phyloP scores from a whole-genome alignment of 2,113 vertebrate genomes.

The Syngnathus floridae region DNA sequence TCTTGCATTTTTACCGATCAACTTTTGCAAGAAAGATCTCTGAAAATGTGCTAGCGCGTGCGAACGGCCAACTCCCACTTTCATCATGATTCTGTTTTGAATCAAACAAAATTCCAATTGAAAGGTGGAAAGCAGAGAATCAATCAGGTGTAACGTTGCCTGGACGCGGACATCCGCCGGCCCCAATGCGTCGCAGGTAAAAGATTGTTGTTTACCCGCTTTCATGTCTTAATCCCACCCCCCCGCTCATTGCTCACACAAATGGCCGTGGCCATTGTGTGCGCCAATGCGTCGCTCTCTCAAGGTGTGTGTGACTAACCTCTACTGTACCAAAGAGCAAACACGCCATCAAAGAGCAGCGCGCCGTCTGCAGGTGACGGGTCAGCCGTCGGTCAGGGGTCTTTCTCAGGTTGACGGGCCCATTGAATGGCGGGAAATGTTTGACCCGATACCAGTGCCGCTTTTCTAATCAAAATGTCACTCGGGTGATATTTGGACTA shows the following conservation, averaged over 20 bases:
- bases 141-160: conserved; percentile 22
- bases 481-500: not conserved
- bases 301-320: conserved; percentile 68
- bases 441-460: not conserved
- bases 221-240: conserved; percentile 69
- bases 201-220: conserved; percentile 69
- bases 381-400: conserved; percentile 60
- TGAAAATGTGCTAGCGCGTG: not conserved
- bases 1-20: no score
- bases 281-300: conserved; percentile 43
- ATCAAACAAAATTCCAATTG: conserved; percentile 6
- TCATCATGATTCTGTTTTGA: not conserved
- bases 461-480: no score
- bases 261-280: conserved; percentile 64
- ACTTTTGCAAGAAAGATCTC: no score
- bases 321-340: conserved; percentile 70
- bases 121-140: conserved; percentile 21
- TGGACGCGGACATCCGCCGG: conserved; percentile 57
- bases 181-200: conserved; percentile 51
- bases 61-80: not conserved
- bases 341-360: conserved; percentile 60
- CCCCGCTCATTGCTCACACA: conserved; percentile 58
- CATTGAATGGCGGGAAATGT: not conserved
- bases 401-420: conserved; percentile 19
- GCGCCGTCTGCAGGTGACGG: conserved; percentile 62